Evolutionary conservation across 2,888 invertebrate species (phyloP), one percentile per base, ranked within the genome.

Genomic region (Cyclophora albipunctata): DNA sequence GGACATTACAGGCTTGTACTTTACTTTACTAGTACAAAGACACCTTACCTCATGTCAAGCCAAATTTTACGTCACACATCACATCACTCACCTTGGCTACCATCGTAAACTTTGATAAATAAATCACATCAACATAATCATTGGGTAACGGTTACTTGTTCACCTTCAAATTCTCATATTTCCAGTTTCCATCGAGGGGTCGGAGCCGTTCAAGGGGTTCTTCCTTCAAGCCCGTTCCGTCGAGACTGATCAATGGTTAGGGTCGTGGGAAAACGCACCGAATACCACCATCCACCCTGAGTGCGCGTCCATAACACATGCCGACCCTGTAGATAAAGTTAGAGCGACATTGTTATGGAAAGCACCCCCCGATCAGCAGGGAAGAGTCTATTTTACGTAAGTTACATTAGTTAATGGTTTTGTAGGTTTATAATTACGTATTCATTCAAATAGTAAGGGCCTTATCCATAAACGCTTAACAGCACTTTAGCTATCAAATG

Each of bases 371-470:
- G 88, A 93, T 62, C 79, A 90, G 0, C 80, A 81, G 7, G 95
- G 95, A 60, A 90, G 90, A 60, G 95, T 95, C 45, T 95, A 94
- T 74, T 95, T 95, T 71, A 95, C 95, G 95, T 95, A 88, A 93
- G 94, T 91, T 45, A 7, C 42, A 43, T 40, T n/a, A n/a, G 34
- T 20, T 20, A 20, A 20, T 20, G 20, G 5, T 37, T 37, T 37
- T 37, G 37, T 2, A 37, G 37, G 4, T 5, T 37, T 5, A 37
- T 37, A 1, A 5, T 37, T 37, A 37, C 4, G 37, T 37, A 20
- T 20, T 1, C 20, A 20, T 20, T 20, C 20, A 20, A 20, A 20
- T 20, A 20, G 20, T 1, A n/a, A n/a, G n/a, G n/a, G n/a, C n/a
- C n/a, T n/a, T n/a, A n/a, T n/a, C n/a, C n/a, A n/a, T n/a, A n/a